A percentile compares a stretch with the other conserved stretches of the same genome.
Conservation (phyloP, 2,113 vertebrate species). For the Tricholaema leucomelas region DNA sequence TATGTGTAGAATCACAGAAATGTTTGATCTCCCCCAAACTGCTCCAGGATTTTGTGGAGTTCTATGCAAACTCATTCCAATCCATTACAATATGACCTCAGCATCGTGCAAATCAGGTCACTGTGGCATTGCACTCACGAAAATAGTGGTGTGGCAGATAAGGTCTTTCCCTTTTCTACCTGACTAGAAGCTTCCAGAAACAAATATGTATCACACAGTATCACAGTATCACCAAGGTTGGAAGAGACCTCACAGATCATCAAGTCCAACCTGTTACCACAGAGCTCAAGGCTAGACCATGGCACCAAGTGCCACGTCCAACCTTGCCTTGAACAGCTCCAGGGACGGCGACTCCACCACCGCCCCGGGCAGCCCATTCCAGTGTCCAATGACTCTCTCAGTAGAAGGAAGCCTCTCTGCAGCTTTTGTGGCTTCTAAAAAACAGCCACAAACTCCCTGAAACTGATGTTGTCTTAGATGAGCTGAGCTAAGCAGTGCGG, state of each 20-base stretch:
- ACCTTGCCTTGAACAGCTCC: too few species aligned
- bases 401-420: neutral
- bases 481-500: neutral
- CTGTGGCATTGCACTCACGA: neutral
- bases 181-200: neutral
- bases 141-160: neutral
- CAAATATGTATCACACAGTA: too few species aligned
- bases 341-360: too few species aligned
- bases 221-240: too few species aligned
- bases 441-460: neutral
- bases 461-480: neutral
- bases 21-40: neutral
- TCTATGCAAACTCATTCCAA: neutral
- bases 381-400: too few species aligned
- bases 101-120: neutral
- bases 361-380: too few species aligned
- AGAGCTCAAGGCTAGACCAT: too few species aligned
- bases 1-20: neutral
- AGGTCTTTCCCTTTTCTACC: conserved; percentile 7
- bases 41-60: neutral
- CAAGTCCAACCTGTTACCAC: too few species aligned
- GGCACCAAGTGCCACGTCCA: too few species aligned
- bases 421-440: conserved; percentile 15
- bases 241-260: too few species aligned
- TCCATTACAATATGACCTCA: neutral